A percentile compares a stretch with the other conserved stretches of the same genome.
Conservation (phyloP, 2,888 invertebrate species). For the Anthoptus insignis region DNA sequence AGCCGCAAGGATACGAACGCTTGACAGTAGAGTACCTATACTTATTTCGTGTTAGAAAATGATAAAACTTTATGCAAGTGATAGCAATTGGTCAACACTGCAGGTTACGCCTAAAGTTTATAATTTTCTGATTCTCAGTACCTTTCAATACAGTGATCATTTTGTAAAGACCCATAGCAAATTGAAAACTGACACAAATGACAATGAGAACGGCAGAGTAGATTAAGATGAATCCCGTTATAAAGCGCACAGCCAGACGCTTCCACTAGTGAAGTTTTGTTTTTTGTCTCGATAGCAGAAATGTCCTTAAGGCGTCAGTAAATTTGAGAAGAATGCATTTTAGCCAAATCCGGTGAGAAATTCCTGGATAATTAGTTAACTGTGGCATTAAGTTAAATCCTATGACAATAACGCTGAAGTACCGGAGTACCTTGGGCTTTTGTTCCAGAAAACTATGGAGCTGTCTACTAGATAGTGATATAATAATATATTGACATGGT, state of each 20-base stretch:
- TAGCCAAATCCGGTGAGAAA: slow-evolving; percentile 45
- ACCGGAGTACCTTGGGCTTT: background rate
- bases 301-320: slow-evolving; percentile 30
- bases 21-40: no score
- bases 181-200: no score
- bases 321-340: slow-evolving; percentile 34
- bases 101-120: no score
- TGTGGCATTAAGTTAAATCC: slow-evolving; percentile 22
- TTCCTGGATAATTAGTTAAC: slow-evolving; percentile 41
- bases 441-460: slow-evolving; percentile 6
- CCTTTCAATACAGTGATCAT: no score
- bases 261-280: background rate
- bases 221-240: background rate
- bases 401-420: slow-evolving; percentile 16
- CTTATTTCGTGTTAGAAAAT: no score
- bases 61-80: no score
- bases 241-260: slow-evolving; percentile 2
- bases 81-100: no score
- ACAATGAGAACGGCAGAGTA: background rate
- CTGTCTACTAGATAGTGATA: no score
- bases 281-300: slow-evolving; percentile 15
- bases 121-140: no score
- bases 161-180: no score
- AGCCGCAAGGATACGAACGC: no score
- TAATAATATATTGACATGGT: no score